A percentile compares a stretch with the other conserved stretches of the same genome.
Conservation (phyloP, 2,113 vertebrate species). For the Brachionichthys hirsutus region DNA sequence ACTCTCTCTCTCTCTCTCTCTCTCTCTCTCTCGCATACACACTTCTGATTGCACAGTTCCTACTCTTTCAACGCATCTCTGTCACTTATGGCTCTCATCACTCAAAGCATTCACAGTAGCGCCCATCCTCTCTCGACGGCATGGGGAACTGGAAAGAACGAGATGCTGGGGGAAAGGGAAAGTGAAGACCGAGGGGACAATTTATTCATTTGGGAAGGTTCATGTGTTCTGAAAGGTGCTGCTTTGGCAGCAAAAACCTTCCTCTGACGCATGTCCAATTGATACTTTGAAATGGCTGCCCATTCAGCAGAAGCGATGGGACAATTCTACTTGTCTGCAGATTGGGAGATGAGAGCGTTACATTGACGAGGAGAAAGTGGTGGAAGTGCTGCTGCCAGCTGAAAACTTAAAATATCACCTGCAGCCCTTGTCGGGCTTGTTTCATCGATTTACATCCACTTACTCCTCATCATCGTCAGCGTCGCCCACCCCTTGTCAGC, state of each 20-base stretch:
- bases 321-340: slow-evolving; percentile 58
- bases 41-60: slow-evolving; percentile 36
- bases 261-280: slow-evolving; percentile 64
- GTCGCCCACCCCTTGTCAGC: slow-evolving; percentile 28
- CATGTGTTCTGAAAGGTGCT: slow-evolving; percentile 65
- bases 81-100: slow-evolving; percentile 75
- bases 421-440: slow-evolving; percentile 21
- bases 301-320: slow-evolving; percentile 69
- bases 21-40: slow-evolving; percentile 33
- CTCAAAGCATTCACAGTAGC: slow-evolving; percentile 61
- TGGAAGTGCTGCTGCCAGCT: slow-evolving; percentile 20
- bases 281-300: slow-evolving; percentile 60
- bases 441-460: slow-evolving; percentile 50
- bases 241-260: slow-evolving; percentile 69
- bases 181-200: slow-evolving; percentile 51
- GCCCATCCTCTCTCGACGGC: slow-evolving; percentile 43
- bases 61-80: slow-evolving; percentile 70
- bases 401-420: slow-evolving; percentile 50
- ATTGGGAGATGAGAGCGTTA: slow-evolving; percentile 51
- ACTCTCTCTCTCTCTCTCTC: slow-evolving; percentile 25
- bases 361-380: slow-evolving; percentile 34
- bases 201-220: slow-evolving; percentile 56
- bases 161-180: slow-evolving; percentile 31
- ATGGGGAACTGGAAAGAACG: slow-evolving; percentile 42
- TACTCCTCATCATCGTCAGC: slow-evolving; percentile 41